Evolutionary conservation across 64 coral and sea anemone species (phyloP).

Genomic region (Stichodactyla helianthus): DNA sequence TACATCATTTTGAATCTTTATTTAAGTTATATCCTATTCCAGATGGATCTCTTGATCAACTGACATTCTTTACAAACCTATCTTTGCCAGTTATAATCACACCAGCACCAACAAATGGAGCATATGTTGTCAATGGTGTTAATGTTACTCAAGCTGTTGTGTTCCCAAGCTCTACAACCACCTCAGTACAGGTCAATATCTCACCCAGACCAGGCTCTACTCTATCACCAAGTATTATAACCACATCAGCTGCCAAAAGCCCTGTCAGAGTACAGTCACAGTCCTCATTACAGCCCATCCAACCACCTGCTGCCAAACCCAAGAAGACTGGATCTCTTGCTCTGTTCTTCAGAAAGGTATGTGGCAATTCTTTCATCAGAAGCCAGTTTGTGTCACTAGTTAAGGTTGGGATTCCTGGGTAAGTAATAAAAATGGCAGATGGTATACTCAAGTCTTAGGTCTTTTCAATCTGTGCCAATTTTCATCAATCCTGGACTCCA

Average conservation of each 20-base stretch:
- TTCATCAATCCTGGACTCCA: too few species aligned
- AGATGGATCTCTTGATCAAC: too few species aligned
- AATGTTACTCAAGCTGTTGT: constrained; percentile 74
- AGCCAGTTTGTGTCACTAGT: too few species aligned
- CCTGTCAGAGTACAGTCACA: constrained; percentile 57
- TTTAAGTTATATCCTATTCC: too few species aligned
- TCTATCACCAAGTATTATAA: constrained; percentile 20
- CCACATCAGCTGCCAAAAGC: constrained; percentile 59
- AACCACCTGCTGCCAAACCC: constrained; percentile 51
- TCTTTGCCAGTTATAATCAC: constrained; percentile 72
- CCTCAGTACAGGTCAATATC: constrained; percentile 66
- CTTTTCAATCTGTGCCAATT: too few species aligned
- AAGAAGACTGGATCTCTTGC: constrained; percentile 93
- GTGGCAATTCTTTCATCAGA: not conserved
- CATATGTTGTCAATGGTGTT: constrained; percentile 76
- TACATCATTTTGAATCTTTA: too few species aligned
- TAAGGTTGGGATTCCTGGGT: too few species aligned
- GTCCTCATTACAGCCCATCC: constrained; percentile 53
- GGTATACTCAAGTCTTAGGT: too few species aligned
- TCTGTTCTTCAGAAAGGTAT: constrained; percentile 98
- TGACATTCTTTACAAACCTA: not conserved
- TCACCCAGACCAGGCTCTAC: constrained; percentile 49
- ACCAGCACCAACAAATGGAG: constrained; percentile 51
- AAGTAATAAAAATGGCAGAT: too few species aligned
- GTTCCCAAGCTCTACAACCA: constrained; percentile 59